These are phyloP conservation scores for Marmota flaviventris DNA, from an alignment of 2,113 vertebrate genomes.

Conservation along the genomic window DNA sequence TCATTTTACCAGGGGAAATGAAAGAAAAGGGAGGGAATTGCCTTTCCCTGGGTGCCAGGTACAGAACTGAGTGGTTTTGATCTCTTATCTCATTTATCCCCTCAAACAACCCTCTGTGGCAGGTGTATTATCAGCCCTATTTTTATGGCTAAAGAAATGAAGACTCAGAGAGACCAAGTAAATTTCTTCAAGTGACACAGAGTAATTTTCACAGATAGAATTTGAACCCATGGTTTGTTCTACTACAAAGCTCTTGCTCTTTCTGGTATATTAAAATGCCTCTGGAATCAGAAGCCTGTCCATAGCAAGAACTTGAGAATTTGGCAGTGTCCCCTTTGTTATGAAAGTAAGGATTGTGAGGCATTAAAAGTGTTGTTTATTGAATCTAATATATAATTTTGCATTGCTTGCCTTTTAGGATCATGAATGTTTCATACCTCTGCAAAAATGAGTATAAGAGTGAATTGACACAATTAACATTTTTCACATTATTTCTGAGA, in stretches of 20 bases:
- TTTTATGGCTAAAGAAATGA: background rate
- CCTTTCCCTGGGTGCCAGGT: slow-evolving; percentile 3
- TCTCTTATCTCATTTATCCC: slow-evolving; percentile 54
- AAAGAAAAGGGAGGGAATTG: slow-evolving; percentile 56
- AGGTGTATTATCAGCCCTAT: background rate
- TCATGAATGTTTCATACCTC: background rate
- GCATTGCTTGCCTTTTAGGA: background rate
- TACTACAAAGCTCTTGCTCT: background rate
- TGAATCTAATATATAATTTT: background rate
- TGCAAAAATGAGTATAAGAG: background rate
- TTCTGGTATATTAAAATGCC: background rate
- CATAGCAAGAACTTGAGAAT: background rate
- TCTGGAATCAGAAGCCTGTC: background rate
- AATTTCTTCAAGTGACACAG: slow-evolving; percentile 46
- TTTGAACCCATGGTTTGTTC: slow-evolving; percentile 28
- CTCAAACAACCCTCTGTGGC: background rate
- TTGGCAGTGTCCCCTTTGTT: background rate
- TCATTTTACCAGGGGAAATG: slow-evolving; percentile 52
- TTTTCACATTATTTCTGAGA: background rate
- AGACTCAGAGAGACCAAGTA: background rate
- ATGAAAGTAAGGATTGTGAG: background rate
- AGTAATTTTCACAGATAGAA: slow-evolving; percentile 23
- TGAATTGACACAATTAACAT: background rate
- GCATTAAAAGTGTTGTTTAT: background rate
- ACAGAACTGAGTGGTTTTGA: slow-evolving; percentile 38